Evolutionary conservation across 2,888 invertebrate genomes (phyloP).

Genomic region (Stenotaenia linearis): DNA sequence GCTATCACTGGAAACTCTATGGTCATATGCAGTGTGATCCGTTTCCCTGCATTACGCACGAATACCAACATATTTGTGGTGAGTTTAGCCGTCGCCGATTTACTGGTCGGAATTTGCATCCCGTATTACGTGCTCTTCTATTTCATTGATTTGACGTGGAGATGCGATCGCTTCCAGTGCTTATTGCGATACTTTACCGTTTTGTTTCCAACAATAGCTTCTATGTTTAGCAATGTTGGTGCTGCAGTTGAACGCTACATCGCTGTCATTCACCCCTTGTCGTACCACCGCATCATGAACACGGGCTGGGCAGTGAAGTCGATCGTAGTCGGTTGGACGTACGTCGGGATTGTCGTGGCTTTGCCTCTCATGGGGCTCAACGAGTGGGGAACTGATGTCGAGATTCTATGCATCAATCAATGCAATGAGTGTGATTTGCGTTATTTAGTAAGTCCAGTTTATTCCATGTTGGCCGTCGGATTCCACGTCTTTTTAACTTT

Average conservation of each 20-base stretch:
- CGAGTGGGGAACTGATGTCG: conserved; percentile 30
- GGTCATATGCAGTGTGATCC: conserved; percentile 27
- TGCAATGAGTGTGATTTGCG: conserved; percentile 40
- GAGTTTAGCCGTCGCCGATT: conserved; percentile 28
- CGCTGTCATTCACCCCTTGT: conserved; percentile 38
- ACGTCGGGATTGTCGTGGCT: conserved; percentile 39
- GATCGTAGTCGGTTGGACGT: conserved; percentile 38
- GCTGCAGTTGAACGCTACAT: conserved; percentile 39
- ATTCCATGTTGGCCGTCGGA: conserved; percentile 38
- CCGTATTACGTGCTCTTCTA: conserved; percentile 30
- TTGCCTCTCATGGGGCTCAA: conserved; percentile 37
- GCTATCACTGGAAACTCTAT: conserved; percentile 27
- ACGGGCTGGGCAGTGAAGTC: conserved; percentile 34
- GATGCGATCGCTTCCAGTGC: conserved; percentile 38
- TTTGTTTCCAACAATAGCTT: conserved; percentile 38
- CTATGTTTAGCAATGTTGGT: conserved; percentile 39
- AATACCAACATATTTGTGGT: conserved; percentile 31
- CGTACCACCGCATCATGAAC: conserved; percentile 38
- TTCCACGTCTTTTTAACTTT: conserved; percentile 38
- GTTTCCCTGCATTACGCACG: conserved; percentile 2
- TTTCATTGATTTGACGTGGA: not conserved
- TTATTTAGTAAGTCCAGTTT: conserved; percentile 38
- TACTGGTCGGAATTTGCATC: conserved; percentile 11
- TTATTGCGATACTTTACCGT: conserved; percentile 38
- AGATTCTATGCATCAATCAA: conserved; percentile 32